Percentiles rank a stretch among this genome's conserved stretches.
Evolutionary conservation across 2,888 invertebrate species (phyloP).

Genomic region (Drosophila acutilabella): DNA sequence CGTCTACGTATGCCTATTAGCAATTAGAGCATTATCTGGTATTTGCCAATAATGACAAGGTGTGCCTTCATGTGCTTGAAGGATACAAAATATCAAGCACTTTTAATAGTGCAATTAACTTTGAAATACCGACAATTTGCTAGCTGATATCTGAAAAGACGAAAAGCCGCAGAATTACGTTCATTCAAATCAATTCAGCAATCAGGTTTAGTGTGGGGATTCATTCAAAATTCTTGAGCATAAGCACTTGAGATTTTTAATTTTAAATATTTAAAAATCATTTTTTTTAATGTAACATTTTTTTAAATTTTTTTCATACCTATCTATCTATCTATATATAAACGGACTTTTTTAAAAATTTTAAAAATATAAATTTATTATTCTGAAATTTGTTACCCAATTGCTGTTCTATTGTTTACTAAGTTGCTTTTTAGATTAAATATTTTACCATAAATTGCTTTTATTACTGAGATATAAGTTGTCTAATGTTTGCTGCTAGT

Average conservation of each 20-base stretch:
- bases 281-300: too few relatives aligned
- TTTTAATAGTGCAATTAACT: slow-evolving; percentile 30
- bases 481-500: too few relatives aligned
- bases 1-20: slow-evolving; percentile 51
- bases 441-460: too few relatives aligned
- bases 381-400: too few relatives aligned
- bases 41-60: slow-evolving; percentile 48
- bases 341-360: too few relatives aligned
- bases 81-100: slow-evolving; percentile 16
- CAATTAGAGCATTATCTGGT: slow-evolving; percentile 72
- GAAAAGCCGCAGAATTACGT: neutral
- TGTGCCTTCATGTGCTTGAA: slow-evolving; percentile 27
- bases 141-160: neutral
- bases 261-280: too few relatives aligned
- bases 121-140: slow-evolving; percentile 23
- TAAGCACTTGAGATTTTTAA: neutral
- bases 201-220: neutral
- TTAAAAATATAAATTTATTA: too few relatives aligned
- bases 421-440: too few relatives aligned
- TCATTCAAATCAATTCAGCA: neutral
- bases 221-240: neutral
- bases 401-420: too few relatives aligned
- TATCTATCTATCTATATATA: too few relatives aligned
- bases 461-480: too few relatives aligned
- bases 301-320: too few relatives aligned